Evolutionary conservation across 2,888 invertebrate species (phyloP), one percentile per base, ranked within the genome.

Genomic region (Masnerella sp.): DNA sequence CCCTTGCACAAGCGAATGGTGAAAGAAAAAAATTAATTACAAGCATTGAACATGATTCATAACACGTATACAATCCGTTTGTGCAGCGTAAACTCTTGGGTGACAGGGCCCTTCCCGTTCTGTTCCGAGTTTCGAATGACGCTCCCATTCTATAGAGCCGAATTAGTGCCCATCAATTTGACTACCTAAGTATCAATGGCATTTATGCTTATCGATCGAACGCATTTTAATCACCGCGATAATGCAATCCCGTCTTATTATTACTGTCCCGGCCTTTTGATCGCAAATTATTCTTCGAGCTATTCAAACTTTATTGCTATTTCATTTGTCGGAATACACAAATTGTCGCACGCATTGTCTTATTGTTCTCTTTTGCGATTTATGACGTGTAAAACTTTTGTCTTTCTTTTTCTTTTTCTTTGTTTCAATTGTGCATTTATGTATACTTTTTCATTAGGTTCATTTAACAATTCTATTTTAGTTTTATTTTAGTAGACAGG

Each of bases 71-170:
- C 28, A 34, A 62, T 56, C 14, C 38, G 38, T 64, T 70, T 43
- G 81, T 81, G 77, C 75, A 79, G 79, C 81, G 83, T 83, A 84
- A 80, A 81, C 79, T 78, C 79, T 78, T 77, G 79, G 73, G 80
- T 82, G 82, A 83, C 83, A 81, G 79, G 80, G 79, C 79, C 82
- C 84, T 83, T 83, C 81, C 83, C 83, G 82, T 82, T 83, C 81
- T 79, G 58, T 20, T 43, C 76, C 75, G 78, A 79, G 78, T 70
- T 74, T 69, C 70, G 58, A 64, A 47, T 64, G 79, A 77, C 81
- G 76, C 81, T 82, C 82, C 82, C 80, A 76, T 72, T 75, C 77
- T 75, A 81, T 81, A 80, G 71, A 78, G 78, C 75, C 78, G 76
- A 77, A 79, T 69, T 81, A 81, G 79, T 78, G 79, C 74, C 74